These are phyloP conservation scores for Adelges cooleyi DNA, from an alignment of 1,140 invertebrate genomes.

Conservation along the genomic window DNA sequence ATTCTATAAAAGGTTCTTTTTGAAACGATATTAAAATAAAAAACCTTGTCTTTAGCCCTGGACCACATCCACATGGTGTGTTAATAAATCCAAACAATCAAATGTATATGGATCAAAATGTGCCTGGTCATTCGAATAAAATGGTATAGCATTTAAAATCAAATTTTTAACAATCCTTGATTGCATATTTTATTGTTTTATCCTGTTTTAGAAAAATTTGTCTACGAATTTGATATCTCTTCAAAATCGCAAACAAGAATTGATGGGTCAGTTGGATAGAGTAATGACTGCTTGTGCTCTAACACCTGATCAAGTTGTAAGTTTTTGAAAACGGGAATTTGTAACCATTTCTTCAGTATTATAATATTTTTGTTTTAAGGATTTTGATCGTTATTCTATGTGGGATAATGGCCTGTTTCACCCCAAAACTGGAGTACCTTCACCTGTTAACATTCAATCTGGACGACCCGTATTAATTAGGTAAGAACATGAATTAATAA, in stretches of 20 bases:
- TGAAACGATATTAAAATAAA: too few species aligned
- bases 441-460: conserved; percentile 11
- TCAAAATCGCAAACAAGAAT: conserved; percentile 52
- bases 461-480: not conserved
- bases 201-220: conserved; percentile 38
- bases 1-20: too few species aligned
- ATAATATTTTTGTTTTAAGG: not conserved
- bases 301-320: conserved; percentile 9
- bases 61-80: conserved; percentile 11
- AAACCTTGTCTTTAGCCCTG: not conserved
- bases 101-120: conserved; percentile 19
- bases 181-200: too few species aligned
- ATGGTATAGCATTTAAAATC: conserved; percentile 7
- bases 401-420: conserved; percentile 36
- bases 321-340: not conserved
- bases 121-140: conserved; percentile 18
- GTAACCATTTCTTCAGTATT: not conserved
- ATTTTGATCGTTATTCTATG: conserved; percentile 25
- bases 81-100: conserved; percentile 11
- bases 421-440: conserved; percentile 6
- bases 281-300: conserved; percentile 38
- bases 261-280: conserved; percentile 53
- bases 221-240: conserved; percentile 48
- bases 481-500: too few species aligned
- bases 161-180: too few species aligned